phyloP scores from a whole-genome alignment of 2,888 invertebrate genomes.

The Scrobipalpa costella region DNA sequence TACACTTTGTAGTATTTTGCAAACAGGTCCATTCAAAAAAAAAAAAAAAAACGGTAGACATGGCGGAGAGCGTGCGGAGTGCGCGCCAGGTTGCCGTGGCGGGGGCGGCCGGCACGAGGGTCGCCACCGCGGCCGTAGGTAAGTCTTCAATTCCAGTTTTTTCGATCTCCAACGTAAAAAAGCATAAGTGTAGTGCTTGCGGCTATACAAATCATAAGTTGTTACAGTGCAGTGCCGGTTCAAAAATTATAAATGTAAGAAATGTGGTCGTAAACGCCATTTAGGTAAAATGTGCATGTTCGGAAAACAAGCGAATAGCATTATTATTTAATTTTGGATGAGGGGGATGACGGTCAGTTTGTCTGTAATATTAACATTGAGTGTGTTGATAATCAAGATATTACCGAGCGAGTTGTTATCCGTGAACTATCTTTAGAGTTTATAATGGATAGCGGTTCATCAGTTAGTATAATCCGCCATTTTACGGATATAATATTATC shows the following conservation, averaged over 20 bases:
- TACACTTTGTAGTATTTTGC: too few species aligned
- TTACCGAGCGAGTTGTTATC: background rate
- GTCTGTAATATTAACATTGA: background rate
- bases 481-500: background rate
- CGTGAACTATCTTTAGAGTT: background rate
- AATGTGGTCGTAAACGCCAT: conserved; percentile 33
- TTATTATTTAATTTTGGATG: too few species aligned
- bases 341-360: conserved; percentile 19
- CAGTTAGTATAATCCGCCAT: background rate
- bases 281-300: conserved; percentile 30
- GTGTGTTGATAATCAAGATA: background rate
- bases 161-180: conserved; percentile 29
- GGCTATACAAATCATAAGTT: conserved; percentile 31
- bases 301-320: conserved; percentile 13
- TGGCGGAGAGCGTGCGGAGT: conserved; percentile 18
- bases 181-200: conserved; percentile 38
- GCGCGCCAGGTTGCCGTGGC: conserved; percentile 6
- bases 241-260: conserved; percentile 31
- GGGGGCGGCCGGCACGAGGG: conserved; percentile 12
- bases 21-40: too few species aligned
- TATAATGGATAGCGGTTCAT: conserved; percentile 6
- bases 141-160: conserved; percentile 22
- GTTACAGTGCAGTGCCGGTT: background rate
- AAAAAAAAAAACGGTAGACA: too few species aligned
- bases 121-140: background rate